A percentile compares a stretch with the other conserved stretches of the same genome.
phyloP scores from a whole-genome alignment of 2,797 vertebrate species.

The Gymnopithys bicolor region DNA sequence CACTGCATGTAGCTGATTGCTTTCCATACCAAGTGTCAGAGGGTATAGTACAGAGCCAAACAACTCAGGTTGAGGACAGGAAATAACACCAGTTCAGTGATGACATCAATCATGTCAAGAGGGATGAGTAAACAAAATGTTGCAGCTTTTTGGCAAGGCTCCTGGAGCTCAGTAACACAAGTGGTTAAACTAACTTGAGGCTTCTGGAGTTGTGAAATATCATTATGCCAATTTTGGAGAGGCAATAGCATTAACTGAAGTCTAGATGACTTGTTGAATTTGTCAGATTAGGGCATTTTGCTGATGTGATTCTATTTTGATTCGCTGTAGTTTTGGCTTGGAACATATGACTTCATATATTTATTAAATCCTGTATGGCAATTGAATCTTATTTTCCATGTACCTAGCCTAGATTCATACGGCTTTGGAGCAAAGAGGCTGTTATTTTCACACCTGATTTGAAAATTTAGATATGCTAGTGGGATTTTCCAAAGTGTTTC shows the following conservation, averaged over 20 bases:
- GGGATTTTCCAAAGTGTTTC: background rate
- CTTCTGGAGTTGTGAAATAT: background rate
- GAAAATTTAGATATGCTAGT: background rate
- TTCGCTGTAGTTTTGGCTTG: background rate
- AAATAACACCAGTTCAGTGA: background rate
- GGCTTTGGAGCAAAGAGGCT: background rate
- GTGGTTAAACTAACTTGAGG: background rate
- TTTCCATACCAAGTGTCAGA: background rate
- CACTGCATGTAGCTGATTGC: background rate
- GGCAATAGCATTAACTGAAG: background rate
- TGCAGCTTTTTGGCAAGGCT: background rate
- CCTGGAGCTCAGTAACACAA: background rate
- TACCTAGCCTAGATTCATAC: background rate
- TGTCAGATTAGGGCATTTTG: slow-evolving; percentile 20
- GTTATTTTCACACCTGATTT: background rate
- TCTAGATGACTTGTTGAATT: background rate
- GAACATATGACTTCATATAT: background rate
- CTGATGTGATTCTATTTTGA: slow-evolving; percentile 9
- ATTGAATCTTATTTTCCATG: background rate
- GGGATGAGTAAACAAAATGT: background rate
- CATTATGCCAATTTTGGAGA: slow-evolving; percentile 12
- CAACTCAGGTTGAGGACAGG: background rate
- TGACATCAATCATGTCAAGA: background rate
- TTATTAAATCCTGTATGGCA: background rate
- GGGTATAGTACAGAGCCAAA: background rate